These are phyloP conservation scores for Charadrius vociferus DNA, from an alignment of 2,113 vertebrate species.

Conservation along the genomic window DNA sequence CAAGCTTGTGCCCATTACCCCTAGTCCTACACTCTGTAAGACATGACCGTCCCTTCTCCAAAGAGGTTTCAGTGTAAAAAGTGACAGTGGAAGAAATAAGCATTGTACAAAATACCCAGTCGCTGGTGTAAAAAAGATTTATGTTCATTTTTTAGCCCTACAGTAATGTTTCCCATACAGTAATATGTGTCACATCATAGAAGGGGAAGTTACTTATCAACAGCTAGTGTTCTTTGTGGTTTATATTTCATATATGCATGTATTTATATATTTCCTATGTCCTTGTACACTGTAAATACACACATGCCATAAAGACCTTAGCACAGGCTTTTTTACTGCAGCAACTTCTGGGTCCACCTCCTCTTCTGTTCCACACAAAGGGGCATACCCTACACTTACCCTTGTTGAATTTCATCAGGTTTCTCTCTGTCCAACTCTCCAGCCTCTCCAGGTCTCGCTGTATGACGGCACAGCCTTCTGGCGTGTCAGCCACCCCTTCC, in stretches of 20 bases:
- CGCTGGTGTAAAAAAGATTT: neutral
- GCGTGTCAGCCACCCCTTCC: too few species aligned
- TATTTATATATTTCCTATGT: neutral
- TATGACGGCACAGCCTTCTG: too few species aligned
- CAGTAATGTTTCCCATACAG: neutral
- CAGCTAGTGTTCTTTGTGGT: neutral
- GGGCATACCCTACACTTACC: too few species aligned
- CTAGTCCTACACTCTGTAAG: neutral
- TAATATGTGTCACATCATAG: neutral
- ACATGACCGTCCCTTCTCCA: neutral
- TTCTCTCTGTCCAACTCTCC: too few species aligned
- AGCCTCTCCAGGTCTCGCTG: too few species aligned
- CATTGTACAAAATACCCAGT: neutral
- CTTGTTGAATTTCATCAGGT: too few species aligned
- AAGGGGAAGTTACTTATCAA: neutral
- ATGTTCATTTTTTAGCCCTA: neutral
- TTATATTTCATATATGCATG: neutral
- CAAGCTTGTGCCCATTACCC: too few species aligned
- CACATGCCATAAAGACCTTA: neutral
- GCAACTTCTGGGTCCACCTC: neutral
- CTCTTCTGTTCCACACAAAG: neutral
- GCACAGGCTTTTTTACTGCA: neutral
- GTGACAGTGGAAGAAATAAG: neutral
- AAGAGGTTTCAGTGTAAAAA: neutral
- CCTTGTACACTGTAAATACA: neutral